phyloP scores from a whole-genome alignment of 1,140 invertebrate genomes.

The Hormaphis cornu region DNA sequence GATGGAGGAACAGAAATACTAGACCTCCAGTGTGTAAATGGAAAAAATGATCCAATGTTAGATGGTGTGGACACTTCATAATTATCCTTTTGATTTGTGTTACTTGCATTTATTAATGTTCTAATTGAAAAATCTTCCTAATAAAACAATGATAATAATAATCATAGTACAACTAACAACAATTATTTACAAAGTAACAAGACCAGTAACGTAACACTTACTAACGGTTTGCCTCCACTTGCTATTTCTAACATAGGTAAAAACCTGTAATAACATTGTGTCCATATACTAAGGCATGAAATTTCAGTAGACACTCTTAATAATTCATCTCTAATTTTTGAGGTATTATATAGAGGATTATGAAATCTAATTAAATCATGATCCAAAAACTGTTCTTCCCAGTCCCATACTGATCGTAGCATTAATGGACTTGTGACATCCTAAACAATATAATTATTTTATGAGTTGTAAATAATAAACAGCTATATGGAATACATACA shows the following conservation, averaged over 20 bases:
- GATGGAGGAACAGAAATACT: constrained; percentile 31
- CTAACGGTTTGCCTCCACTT: constrained; percentile 39
- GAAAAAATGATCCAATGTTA: constrained; percentile 38
- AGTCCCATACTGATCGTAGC: constrained; percentile 70
- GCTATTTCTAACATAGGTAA: constrained; percentile 68
- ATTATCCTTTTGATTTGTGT: not conserved
- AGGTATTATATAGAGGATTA: constrained; percentile 57
- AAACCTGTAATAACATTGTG: constrained; percentile 82
- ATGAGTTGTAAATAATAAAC: not conserved
- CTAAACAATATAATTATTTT: constrained; percentile 37
- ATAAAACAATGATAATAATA: not conserved
- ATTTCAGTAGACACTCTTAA: constrained; percentile 45
- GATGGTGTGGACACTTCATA: not conserved
- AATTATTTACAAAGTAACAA: not conserved
- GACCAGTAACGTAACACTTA: constrained; percentile 10
- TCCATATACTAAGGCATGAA: constrained; percentile 65
- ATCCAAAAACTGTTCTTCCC: constrained; percentile 69
- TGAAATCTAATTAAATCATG: constrained; percentile 65
- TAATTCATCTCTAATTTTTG: not conserved
- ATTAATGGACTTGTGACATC: constrained; percentile 49
- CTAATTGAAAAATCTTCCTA: constrained; percentile 35
- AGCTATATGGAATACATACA: constrained; percentile 39
- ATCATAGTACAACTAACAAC: too few species aligned
- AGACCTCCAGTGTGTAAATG: constrained; percentile 37
- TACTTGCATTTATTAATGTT: not conserved